phyloP scores from a whole-genome alignment of 2,797 vertebrate species.

The Discoglossus pictus region DNA sequence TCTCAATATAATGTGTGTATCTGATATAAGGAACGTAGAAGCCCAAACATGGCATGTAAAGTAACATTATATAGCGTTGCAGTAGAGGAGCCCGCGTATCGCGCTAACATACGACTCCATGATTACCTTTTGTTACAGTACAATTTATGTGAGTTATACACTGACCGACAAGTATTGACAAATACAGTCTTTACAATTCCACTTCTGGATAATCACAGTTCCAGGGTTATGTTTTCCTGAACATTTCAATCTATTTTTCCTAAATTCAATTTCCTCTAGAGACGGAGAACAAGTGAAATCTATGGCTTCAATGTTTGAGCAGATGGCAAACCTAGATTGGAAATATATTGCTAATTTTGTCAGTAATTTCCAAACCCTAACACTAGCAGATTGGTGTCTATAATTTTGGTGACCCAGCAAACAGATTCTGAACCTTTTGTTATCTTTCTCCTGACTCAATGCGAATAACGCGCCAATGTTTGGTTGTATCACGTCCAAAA shows the following conservation, averaged over 20 bases:
- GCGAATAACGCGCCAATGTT: slow-evolving; percentile 29
- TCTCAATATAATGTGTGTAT: no score
- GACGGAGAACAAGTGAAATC: slow-evolving; percentile 32
- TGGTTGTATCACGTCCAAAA: slow-evolving; percentile 25
- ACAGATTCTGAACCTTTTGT: slow-evolving; percentile 15
- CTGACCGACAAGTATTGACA: slow-evolving; percentile 21
- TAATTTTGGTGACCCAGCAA: slow-evolving; percentile 31
- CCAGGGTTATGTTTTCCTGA: slow-evolving; percentile 12
- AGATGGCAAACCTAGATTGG: slow-evolving; percentile 42
- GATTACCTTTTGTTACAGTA: slow-evolving; percentile 8
- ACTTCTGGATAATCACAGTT: slow-evolving; percentile 27
- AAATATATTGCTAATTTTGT: slow-evolving; percentile 48
- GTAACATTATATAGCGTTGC: no score
- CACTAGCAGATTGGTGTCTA: slow-evolving; percentile 40
- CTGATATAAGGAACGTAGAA: no score
- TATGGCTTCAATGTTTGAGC: slow-evolving; percentile 29
- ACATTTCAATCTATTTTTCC: slow-evolving; percentile 31
- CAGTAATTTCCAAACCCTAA: slow-evolving; percentile 40
- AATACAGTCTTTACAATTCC: slow-evolving; percentile 11
- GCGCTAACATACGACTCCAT: no score
- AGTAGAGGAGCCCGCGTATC: no score
- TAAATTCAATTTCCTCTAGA: slow-evolving; percentile 40
- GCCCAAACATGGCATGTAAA: no score
- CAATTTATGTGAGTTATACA: slow-evolving; percentile 6
- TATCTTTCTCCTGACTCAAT: slow-evolving; percentile 22